A percentile compares a stretch with the other conserved stretches of the same genome.
These are phyloP conservation scores for Chalcis sispes DNA, from an alignment of 2,888 invertebrate species.

Conservation along the genomic window DNA sequence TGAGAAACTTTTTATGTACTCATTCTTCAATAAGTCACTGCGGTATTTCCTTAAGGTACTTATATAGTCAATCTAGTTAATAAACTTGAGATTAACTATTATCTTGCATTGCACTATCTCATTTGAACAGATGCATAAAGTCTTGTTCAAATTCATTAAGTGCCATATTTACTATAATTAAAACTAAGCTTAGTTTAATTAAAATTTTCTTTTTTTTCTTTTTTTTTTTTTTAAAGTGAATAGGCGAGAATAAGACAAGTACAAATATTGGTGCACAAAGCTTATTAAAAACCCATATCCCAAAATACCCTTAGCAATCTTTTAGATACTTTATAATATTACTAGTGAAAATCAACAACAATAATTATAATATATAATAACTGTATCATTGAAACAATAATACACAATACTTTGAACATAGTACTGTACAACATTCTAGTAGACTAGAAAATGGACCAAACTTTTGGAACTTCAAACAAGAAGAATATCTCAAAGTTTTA, in stretches of 20 bases:
- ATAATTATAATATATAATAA: conserved; percentile 55
- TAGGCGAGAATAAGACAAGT: conserved; percentile 45
- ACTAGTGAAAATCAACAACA: conserved; percentile 56
- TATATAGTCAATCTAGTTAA: conserved; percentile 40
- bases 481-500: conserved; percentile 37
- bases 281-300: conserved; percentile 51
- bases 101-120: conserved; percentile 11
- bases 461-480: conserved; percentile 27
- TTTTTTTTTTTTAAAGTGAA: conserved; percentile 17
- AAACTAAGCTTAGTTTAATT: conserved; percentile 35
- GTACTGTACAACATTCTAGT: conserved; percentile 50
- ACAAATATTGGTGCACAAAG: conserved; percentile 49
- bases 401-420: conserved; percentile 49
- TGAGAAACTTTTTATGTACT: not conserved
- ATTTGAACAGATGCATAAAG: conserved; percentile 13
- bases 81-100: conserved; percentile 23
- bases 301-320: conserved; percentile 48
- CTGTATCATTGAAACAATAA: conserved; percentile 50
- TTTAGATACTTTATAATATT: conserved; percentile 49
- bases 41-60: conserved; percentile 51
- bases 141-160: conserved; percentile 36
- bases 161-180: conserved; percentile 27
- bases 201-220: conserved; percentile 29
- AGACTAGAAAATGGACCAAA: conserved; percentile 55
- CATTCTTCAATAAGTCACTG: conserved; percentile 57